These are phyloP conservation scores for Amblyornis subalaris DNA, from an alignment of 2,113 vertebrate species.

Conservation along the genomic window DNA sequence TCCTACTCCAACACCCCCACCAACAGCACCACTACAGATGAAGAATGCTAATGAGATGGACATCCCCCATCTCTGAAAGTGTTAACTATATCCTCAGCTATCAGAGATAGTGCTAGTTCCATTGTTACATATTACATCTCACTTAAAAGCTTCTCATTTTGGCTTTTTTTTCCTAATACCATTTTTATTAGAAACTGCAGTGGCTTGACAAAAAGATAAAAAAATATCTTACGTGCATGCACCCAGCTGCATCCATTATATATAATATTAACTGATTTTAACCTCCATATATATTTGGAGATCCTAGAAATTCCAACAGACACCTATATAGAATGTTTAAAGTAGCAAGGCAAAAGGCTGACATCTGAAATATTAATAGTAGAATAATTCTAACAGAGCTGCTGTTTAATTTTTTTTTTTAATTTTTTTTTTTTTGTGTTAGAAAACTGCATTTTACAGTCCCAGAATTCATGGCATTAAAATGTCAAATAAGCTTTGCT, in stretches of 20 bases:
- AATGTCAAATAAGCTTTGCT: neutral
- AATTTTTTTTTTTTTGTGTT: too few relatives aligned
- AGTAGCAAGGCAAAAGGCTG: neutral
- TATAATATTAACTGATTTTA: neutral
- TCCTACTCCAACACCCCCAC: conserved; percentile 77
- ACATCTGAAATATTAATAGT: neutral
- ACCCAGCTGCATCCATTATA: accelerated
- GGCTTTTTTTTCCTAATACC: neutral
- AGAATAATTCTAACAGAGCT: neutral
- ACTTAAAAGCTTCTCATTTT: conserved; percentile 21
- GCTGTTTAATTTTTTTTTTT: neutral
- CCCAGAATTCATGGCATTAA: neutral
- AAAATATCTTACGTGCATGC: neutral
- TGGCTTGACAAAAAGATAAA: neutral
- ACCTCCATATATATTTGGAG: neutral
- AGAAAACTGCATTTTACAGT: neutral
- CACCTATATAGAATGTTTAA: neutral
- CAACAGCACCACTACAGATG: conserved; percentile 70
- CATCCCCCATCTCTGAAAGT: conserved; percentile 61
- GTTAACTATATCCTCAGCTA: conserved; percentile 67
- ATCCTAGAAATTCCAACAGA: neutral
- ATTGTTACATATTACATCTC: conserved; percentile 32
- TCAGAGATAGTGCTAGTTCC: conserved; percentile 7
- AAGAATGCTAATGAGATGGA: conserved; percentile 80
- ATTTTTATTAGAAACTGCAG: neutral